phyloP scores from a whole-genome alignment of 1,140 invertebrate genomes.

The Halotydeus destructor region DNA sequence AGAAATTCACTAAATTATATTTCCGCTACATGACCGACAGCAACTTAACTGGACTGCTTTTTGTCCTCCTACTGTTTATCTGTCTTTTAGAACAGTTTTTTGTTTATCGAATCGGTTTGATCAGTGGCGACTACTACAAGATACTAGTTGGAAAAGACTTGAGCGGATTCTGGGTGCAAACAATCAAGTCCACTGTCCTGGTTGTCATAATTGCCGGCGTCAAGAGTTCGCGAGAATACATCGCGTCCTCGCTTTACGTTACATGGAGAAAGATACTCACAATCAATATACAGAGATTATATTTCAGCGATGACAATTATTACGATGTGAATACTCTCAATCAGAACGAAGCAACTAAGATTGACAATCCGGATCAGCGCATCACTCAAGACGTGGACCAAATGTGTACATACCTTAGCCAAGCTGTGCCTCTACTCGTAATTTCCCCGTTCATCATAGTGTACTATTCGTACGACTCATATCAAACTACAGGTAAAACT shows the following conservation, averaged over 20 bases:
- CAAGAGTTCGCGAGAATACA: constrained; percentile 25
- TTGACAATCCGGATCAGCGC: constrained; percentile 36
- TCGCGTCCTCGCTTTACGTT: constrained; percentile 28
- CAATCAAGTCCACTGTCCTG: constrained; percentile 23
- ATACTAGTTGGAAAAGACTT: constrained; percentile 30
- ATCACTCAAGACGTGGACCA: constrained; percentile 36
- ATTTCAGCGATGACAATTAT: constrained; percentile 29
- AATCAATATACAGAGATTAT: constrained; percentile 26
- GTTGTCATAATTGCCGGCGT: constrained; percentile 29
- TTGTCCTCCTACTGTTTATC: constrained; percentile 10
- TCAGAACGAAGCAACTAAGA: constrained; percentile 14
- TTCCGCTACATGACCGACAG: too few relatives aligned
- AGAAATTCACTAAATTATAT: too few relatives aligned
- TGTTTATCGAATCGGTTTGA: constrained; percentile 31
- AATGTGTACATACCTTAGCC: constrained; percentile 28
- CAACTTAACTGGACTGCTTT: too few relatives aligned
- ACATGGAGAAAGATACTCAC: constrained; percentile 28
- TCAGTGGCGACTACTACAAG: constrained; percentile 32
- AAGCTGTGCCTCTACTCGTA: constrained; percentile 28
- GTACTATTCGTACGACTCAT: constrained; percentile 25
- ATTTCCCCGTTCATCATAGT: constrained; percentile 33
- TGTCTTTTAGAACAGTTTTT: constrained; percentile 28
- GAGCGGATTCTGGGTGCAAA: constrained; percentile 24
- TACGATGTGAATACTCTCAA: constrained; percentile 31
- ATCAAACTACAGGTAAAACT: constrained; percentile 30